Percentiles rank a stretch among this genome's conserved stretches.
Conservation (phyloP, 2,888 invertebrate species). For the Andrena camellia region DNA sequence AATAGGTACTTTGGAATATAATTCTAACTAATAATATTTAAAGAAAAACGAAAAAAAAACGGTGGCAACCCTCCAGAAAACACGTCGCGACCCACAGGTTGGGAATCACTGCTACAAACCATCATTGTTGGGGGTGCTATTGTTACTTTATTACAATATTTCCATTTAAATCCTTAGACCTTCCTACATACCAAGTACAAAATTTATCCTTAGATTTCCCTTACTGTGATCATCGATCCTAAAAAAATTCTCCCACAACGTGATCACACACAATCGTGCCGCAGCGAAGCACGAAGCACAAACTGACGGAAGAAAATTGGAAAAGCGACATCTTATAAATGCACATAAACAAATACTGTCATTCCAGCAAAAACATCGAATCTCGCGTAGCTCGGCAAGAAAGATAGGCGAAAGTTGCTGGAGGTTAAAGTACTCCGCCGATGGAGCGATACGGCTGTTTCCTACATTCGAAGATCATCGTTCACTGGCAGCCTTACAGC, state of each 20-base stretch:
- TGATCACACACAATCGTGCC: not conserved
- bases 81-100: too few species aligned
- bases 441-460: constrained; percentile 15
- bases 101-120: too few species aligned
- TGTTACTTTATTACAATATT: too few species aligned
- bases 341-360: not conserved
- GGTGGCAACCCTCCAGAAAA: too few species aligned
- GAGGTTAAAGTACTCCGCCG: constrained; percentile 15
- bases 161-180: too few species aligned
- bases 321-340: not conserved
- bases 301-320: not conserved
- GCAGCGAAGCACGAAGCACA: not conserved
- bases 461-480: constrained; percentile 29
- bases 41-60: too few species aligned
- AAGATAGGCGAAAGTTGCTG: constrained; percentile 36
- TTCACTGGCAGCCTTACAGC: not conserved
- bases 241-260: not conserved
- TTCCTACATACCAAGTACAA: not conserved
- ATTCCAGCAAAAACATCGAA: constrained; percentile 24
- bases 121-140: too few species aligned
- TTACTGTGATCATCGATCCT: not conserved
- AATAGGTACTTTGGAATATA: too few species aligned
- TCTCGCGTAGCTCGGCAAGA: constrained; percentile 25
- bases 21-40: too few species aligned
- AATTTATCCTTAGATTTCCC: not conserved